phyloP scores from a whole-genome alignment of 2,113 vertebrate genomes.

The Limnothrissa miodon region DNA sequence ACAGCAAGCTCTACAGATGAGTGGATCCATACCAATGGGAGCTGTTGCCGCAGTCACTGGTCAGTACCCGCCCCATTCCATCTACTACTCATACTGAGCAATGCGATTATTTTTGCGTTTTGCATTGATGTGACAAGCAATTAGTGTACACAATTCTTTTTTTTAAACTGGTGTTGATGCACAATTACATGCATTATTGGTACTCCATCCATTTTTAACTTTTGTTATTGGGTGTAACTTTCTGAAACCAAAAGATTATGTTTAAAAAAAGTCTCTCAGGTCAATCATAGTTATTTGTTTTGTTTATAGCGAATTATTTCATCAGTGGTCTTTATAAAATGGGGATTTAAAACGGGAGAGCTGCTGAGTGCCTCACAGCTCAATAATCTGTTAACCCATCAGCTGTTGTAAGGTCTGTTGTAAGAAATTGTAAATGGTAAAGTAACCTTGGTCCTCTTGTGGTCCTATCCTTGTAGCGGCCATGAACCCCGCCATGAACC shows the following conservation, averaged over 20 bases:
- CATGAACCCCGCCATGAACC: constrained; percentile 53
- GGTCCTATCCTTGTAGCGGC: neutral
- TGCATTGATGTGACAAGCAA: no score
- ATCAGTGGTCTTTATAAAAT: no score
- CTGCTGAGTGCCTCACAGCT: neutral
- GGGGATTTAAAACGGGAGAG: neutral
- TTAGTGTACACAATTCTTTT: no score
- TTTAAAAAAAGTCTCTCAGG: no score
- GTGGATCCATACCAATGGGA: constrained; percentile 90
- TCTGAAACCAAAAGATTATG: no score
- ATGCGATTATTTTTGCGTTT: neutral
- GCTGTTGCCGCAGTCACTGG: constrained; percentile 88
- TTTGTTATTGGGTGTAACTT: no score
- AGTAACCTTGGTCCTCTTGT: neutral
- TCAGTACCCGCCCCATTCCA: constrained; percentile 51
- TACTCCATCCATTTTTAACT: no score
- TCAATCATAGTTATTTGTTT: no score
- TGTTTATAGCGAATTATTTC: no score
- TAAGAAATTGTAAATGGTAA: neutral
- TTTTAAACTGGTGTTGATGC: no score
- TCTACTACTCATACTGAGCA: neutral
- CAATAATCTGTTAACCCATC: neutral
- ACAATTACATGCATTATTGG: no score
- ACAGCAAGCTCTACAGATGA: constrained; percentile 97
- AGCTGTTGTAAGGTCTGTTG: neutral